These are phyloP conservation scores for Carduelis carduelis DNA, from an alignment of 2,797 vertebrate species.

Conservation along the genomic window DNA sequence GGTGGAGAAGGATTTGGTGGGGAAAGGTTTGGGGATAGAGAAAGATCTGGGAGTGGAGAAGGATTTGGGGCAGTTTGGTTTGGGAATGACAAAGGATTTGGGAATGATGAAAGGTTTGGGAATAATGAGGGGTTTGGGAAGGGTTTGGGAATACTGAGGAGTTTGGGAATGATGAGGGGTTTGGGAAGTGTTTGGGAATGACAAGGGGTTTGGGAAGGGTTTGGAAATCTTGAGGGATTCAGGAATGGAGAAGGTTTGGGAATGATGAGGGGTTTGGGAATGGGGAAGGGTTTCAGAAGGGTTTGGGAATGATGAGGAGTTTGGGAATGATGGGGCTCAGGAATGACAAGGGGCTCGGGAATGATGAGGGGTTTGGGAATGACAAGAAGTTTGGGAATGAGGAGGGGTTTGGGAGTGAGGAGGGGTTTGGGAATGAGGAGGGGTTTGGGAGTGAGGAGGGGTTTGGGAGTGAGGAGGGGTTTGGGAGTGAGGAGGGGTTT, in stretches of 20 bases:
- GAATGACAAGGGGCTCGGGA: no score
- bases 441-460: accelerated
- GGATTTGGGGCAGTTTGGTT: not conserved
- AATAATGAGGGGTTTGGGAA: no score
- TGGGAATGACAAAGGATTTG: not conserved
- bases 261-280: not conserved
- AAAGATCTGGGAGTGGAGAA: not conserved
- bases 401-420: accelerated
- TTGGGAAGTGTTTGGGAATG: not conserved
- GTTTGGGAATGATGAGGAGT: no score
- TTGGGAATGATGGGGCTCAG: no score
- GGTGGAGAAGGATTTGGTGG: not conserved
- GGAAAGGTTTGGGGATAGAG: not conserved
- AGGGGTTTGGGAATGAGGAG: not conserved
- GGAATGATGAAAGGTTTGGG: no score
- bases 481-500: not conserved
- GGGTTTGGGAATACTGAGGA: no score
- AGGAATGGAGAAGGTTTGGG: no score
- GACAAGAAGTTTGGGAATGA: no score
- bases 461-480: accelerated
- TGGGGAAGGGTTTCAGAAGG: no score
- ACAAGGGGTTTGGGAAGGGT: no score
- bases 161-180: no score
- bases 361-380: not conserved
- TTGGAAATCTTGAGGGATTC: not conserved